phyloP scores from a whole-genome alignment of 2,888 invertebrate species.

The Seira ritae region DNA sequence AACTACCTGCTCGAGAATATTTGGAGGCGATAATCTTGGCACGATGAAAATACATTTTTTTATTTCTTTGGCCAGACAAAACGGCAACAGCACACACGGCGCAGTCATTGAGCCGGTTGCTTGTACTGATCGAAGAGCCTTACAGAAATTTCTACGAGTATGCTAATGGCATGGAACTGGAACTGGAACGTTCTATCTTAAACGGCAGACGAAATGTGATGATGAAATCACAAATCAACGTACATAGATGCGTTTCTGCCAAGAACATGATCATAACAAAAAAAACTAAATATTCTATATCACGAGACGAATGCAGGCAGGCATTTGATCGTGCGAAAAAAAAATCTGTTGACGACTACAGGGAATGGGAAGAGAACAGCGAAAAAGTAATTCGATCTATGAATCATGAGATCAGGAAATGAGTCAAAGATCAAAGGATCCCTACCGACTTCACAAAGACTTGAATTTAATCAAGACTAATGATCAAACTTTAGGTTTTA shows the following conservation, averaged over 20 bases:
- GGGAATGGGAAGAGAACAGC: conserved; percentile 41
- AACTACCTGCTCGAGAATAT: conserved; percentile 10
- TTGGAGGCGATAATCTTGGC: background rate
- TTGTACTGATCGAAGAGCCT: background rate
- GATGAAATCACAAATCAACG: background rate
- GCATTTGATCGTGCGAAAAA: background rate
- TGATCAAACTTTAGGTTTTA: conserved; percentile 74
- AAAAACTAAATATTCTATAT: too few species aligned
- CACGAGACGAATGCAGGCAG: background rate
- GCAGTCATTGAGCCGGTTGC: background rate
- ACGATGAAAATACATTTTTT: background rate
- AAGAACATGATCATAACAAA: background rate
- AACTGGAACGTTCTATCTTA: too few species aligned
- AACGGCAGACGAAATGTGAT: too few species aligned
- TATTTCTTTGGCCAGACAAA: conserved; percentile 33
- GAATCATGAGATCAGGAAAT: conserved; percentile 73
- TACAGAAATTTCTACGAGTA: background rate
- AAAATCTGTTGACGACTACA: background rate
- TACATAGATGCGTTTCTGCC: background rate
- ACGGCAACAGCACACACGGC: conserved; percentile 8
- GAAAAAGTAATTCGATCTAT: conserved; percentile 72
- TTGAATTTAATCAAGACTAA: conserved; percentile 74
- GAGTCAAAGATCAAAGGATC: conserved; percentile 73
- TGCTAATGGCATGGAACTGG: too few species aligned
- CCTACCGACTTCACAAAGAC: conserved; percentile 69